Evolutionary conservation across 2,113 vertebrate genomes (phyloP), one percentile per base, ranked within the genome.

Genomic region (Pluvialis apricaria): DNA sequence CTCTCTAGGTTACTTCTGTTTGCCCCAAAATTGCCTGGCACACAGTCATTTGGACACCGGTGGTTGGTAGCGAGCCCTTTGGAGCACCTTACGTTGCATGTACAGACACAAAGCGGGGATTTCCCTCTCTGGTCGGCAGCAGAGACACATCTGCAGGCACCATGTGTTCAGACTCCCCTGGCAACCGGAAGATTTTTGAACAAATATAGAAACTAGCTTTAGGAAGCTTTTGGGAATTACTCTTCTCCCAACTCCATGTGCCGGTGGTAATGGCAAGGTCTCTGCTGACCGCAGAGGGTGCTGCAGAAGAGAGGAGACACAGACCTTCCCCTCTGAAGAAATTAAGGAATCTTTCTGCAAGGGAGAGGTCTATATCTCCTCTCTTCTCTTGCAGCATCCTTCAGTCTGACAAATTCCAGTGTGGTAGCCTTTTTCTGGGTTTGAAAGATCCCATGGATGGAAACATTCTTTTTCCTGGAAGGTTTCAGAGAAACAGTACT

Each of bases 21-120:
- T 47, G 18, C 15, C 38, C 55, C 21, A 4, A n/a, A 26, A 40
- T 61, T 81, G 26, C 49, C n/a, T 26, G n/a, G 47, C 10, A n/a
- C 20, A 2, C 11, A 2, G 9, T 31, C 36, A 16, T 22, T 61
- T 54, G 47, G 32, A 47, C 15, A 3, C 4, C 0, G 1, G 34
- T 9, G 24, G 2, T 4, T 58, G 52, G 47, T 24, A 34, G 25
- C 2, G 4, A 69, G 54, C 11, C n/a, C n/a, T 32, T 22, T 45
- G 57, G 64, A 69, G 64, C 12, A 24, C 6, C 10, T 77, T 15
- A 5, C 0, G 0, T 21, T 44, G 61, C 1, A 6, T 0, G 1
- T n/a, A 31, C 4, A 21, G 62, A 58, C 1, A 5, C n/a, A 13
- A 76, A 20, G 40, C 3, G 3, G 4, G 45, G 60, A 29, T 54